A percentile compares a stretch with the other conserved stretches of the same genome.
Conservation (phyloP, 2,888 invertebrate species). For the Campoplex nolae region DNA sequence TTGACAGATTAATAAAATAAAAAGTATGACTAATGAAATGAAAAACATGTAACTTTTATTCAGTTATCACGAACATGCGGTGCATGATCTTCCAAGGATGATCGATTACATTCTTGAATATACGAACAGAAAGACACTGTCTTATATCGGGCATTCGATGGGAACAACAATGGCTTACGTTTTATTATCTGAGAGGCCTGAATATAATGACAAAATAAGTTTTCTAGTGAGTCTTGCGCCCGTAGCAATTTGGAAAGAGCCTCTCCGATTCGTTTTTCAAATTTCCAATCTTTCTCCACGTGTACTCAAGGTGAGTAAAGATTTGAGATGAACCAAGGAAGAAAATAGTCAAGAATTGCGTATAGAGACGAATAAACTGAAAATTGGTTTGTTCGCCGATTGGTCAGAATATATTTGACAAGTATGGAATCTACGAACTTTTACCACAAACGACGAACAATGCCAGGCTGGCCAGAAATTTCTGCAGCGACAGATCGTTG, state of each 20-base stretch:
- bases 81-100: conserved; percentile 92
- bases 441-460: conserved; percentile 48
- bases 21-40: neutral
- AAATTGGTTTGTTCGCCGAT: neutral
- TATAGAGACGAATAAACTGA: neutral
- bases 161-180: conserved; percentile 91
- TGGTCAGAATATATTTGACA: conserved; percentile 38
- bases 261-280: neutral
- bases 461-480: conserved; percentile 15
- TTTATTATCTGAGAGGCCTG: conserved; percentile 87
- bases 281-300: neutral
- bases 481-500: conserved; percentile 54
- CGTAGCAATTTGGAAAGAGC: conserved; percentile 56
- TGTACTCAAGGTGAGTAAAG: neutral
- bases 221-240: conserved; percentile 85
- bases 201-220: conserved; percentile 88
- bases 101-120: conserved; percentile 88
- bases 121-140: conserved; percentile 86
- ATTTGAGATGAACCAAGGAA: neutral
- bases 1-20: neutral
- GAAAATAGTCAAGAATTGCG: neutral
- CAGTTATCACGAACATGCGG: conserved; percentile 94
- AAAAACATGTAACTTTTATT: neutral
- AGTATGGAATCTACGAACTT: conserved; percentile 36
- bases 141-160: conserved; percentile 96